A percentile compares a stretch with the other conserved stretches of the same genome.
Evolutionary conservation across 2,888 invertebrate species (phyloP).

Genomic region (Mythimna lalbum): DNA sequence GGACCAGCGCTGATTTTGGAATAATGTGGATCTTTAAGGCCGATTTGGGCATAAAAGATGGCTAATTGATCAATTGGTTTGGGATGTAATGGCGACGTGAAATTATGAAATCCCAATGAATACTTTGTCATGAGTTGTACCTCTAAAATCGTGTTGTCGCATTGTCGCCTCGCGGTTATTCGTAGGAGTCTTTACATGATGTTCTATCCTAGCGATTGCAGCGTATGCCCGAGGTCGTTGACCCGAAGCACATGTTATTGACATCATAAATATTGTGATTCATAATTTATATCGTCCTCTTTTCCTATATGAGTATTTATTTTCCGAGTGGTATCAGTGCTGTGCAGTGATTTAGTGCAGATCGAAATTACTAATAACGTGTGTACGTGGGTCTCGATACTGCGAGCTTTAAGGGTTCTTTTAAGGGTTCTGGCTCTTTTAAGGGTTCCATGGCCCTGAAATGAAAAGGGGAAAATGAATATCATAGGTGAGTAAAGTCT

Average conservation of each 20-base stretch:
- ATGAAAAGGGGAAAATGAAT: no score
- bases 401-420: no score
- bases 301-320: conserved; percentile 38
- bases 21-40: conserved; percentile 29
- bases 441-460: no score
- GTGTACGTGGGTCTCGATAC: no score
- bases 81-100: not conserved
- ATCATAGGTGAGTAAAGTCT: no score
- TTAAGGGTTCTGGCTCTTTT: no score
- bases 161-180: not conserved
- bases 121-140: no score
- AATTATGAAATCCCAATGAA: no score
- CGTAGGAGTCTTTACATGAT: not conserved
- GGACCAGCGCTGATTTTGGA: conserved; percentile 45
- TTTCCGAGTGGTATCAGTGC: conserved; percentile 21
- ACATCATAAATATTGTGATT: conserved; percentile 41
- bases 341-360: conserved; percentile 30
- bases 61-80: conserved; percentile 45
- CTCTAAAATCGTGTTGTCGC: not conserved
- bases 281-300: conserved; percentile 43
- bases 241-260: conserved; percentile 30
- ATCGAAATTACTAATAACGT: conserved; percentile 13
- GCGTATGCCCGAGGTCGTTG: conserved; percentile 19
- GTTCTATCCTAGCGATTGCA: conserved; percentile 34
- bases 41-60: conserved; percentile 20